Evolutionary conservation across 2,113 vertebrate species (phyloP).

Genomic region (Labeo rohita): DNA sequence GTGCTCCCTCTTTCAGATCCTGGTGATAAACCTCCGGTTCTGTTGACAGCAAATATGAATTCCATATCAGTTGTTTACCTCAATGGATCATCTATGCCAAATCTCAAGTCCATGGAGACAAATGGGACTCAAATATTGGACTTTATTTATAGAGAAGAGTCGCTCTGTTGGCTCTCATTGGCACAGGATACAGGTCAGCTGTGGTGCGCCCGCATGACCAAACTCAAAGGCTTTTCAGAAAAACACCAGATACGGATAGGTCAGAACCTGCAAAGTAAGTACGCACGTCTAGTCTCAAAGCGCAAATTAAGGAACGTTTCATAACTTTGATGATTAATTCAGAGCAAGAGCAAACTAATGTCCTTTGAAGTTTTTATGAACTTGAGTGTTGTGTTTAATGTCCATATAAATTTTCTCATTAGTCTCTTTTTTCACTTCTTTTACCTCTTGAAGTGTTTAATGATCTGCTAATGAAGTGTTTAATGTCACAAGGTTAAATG

Average conservation of each 20-base stretch:
- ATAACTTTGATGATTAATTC: conserved; percentile 25
- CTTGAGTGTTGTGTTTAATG: conserved; percentile 17
- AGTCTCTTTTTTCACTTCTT: not conserved
- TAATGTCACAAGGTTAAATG: conserved; percentile 31
- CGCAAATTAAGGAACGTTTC: not conserved
- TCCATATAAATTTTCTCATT: conserved; percentile 28
- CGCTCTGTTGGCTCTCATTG: conserved; percentile 81
- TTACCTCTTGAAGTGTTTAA: conserved; percentile 39
- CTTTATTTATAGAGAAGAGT: conserved; percentile 77
- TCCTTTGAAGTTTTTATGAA: conserved; percentile 35
- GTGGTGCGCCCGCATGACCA: conserved; percentile 75
- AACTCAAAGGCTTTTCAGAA: conserved; percentile 68
- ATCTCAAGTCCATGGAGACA: conserved; percentile 64
- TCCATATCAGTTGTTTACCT: conserved; percentile 74
- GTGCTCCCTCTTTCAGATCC: conserved; percentile 73
- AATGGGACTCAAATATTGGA: conserved; percentile 78
- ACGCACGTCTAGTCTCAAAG: too few species aligned
- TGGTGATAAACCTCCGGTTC: conserved; percentile 77
- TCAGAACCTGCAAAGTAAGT: conserved; percentile 86
- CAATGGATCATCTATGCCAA: conserved; percentile 75
- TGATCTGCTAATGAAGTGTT: conserved; percentile 44
- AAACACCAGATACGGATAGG: conserved; percentile 71
- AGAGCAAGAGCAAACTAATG: conserved; percentile 12
- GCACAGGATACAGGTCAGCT: conserved; percentile 76
- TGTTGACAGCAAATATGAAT: conserved; percentile 76